Evolutionary conservation across 2,797 vertebrate genomes (phyloP).

Genomic region (Gorsachius magnificus): DNA sequence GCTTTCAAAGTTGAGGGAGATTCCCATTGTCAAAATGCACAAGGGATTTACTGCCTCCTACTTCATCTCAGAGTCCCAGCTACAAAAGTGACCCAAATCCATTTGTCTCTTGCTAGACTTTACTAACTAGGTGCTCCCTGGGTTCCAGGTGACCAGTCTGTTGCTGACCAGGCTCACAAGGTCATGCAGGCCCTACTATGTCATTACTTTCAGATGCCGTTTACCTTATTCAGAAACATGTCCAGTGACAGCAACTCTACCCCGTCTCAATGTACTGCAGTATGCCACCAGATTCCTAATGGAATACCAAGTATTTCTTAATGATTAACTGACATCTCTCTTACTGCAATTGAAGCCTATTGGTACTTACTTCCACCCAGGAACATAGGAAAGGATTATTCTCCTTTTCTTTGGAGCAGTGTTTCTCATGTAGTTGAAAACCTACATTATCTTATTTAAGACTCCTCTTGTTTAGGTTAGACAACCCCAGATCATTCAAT

Average conservation of each 20-base stretch:
- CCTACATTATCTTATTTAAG: not conserved
- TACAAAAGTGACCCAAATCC: not conserved
- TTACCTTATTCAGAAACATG: not conserved
- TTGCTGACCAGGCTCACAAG: not conserved
- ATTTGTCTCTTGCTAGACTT: not conserved
- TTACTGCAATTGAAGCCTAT: not conserved
- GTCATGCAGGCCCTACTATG: not conserved
- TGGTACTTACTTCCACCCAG: not conserved
- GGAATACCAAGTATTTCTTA: not conserved
- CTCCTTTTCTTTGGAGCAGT: not conserved
- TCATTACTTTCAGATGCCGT: not conserved
- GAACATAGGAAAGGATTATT: not conserved
- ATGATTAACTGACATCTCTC: not conserved
- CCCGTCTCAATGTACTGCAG: not conserved
- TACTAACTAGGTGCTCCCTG: not conserved
- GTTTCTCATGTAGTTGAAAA: not conserved
- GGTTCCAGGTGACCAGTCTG: not conserved
- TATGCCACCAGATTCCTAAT: not conserved
- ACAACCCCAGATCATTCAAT: not conserved
- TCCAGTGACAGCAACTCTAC: not conserved
- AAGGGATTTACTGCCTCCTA: not conserved
- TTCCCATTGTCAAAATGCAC: constrained; percentile 14
- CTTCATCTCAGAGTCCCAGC: not conserved
- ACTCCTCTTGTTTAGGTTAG: not conserved
- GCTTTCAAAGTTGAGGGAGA: constrained; percentile 35